phyloP scores from a whole-genome alignment of 2,888 invertebrate genomes.

The Athalia circularis region DNA sequence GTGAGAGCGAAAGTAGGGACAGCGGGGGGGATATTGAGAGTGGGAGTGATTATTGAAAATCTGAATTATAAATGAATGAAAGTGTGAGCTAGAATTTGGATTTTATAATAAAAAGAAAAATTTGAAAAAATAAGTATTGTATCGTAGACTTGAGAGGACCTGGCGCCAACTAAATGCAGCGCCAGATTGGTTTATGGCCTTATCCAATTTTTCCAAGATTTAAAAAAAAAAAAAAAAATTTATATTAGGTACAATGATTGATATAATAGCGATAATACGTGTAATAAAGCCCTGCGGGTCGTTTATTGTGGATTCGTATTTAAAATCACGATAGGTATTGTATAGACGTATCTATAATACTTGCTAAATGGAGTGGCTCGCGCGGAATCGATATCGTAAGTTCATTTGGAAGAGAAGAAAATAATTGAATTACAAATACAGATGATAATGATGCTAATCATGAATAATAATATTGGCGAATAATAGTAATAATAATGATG shows the following conservation, averaged over 20 bases:
- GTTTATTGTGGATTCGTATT: neutral
- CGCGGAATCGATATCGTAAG: slow-evolving; percentile 60
- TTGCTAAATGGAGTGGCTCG: slow-evolving; percentile 65
- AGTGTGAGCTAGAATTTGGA: slow-evolving; percentile 5
- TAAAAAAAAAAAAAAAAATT: slow-evolving; percentile 68
- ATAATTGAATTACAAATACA: slow-evolving; percentile 55
- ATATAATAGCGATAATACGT: neutral
- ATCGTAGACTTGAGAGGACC: slow-evolving; percentile 63
- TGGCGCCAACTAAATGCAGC: slow-evolving; percentile 66
- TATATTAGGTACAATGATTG: slow-evolving; percentile 69
- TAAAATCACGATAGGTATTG: slow-evolving; percentile 21
- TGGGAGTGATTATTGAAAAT: neutral
- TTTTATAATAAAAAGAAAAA: slow-evolving; percentile 47
- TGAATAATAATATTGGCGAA: slow-evolving; percentile 52
- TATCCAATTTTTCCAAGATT: slow-evolving; percentile 74
- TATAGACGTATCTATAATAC: slow-evolving; percentile 61
- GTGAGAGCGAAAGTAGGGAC: neutral
- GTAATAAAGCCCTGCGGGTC: too few relatives aligned
- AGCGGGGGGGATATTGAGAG: neutral
- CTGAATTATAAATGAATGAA: neutral
- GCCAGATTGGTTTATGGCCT: slow-evolving; percentile 74
- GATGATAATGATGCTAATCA: slow-evolving; percentile 50
- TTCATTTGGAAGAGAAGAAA: slow-evolving; percentile 39
- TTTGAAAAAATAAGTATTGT: slow-evolving; percentile 46
- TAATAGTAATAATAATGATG: slow-evolving; percentile 31